Base-by-base conservation (phyloP, 2,797 vertebrate genomes). In the Gadopsis bispinosus region DNA sequence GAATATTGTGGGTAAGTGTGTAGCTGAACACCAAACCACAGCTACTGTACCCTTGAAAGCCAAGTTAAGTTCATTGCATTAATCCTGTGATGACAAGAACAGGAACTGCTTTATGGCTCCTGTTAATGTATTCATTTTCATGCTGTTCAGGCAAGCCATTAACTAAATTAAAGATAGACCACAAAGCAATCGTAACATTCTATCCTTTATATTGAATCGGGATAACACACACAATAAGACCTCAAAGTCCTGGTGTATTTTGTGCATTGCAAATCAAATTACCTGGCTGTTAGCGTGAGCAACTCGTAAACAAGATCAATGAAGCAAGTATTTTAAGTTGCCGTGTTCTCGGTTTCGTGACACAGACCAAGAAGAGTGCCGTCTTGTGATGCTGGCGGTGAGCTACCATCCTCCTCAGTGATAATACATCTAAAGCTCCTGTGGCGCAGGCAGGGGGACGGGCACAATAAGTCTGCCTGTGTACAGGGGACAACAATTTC, bases 381-480 rank as follows among this genome's bases (percentile, higher is more conserved):
- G 33, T 79, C 83, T 85, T 65, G 81, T 79, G 83, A 89, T 62
- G 75, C 53, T 60, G 79, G 69, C 16, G 13, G 55, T 63, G 66
- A 61, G 50, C 53, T 19, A 51, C 67, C 71, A 69, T 81, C 83
- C 69, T 81, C 79, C 70, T 73, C 72, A 35, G 53, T 48, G 74
- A 90, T 67, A 81, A 61, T 48, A 53, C 81, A 80, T 85, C 72
- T 66, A 39, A 75, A 69, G 26, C 66, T 75, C 71, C 66, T 56
- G 75, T 80, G 81, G 79, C 31, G 45, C 61, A 75, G 59, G 35
- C 72, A 41, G 17, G 62, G 51, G 45, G 72, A 35, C 43, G 4
- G 72, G 59, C 85, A 93, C 90, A 92, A 87, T 87, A 81, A 80
- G 65, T 65, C 69, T 60, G 83, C 73, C 89, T 92, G 91, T 92